Base-by-base conservation (phyloP, 2,113 vertebrate species). In the Paradoxurus hermaphroditus region DNA sequence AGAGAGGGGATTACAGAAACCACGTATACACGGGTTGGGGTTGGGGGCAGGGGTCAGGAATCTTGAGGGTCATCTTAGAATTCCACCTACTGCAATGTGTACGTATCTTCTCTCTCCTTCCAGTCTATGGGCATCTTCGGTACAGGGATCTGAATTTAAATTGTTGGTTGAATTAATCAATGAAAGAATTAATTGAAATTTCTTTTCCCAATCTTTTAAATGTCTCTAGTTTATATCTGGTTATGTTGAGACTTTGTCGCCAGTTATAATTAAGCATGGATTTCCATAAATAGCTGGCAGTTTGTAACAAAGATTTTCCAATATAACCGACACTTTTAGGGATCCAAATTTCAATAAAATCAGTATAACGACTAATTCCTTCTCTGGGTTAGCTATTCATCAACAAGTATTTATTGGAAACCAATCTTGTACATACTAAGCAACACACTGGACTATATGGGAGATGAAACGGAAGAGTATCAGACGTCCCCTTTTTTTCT, bases 241-340 rank as follows among this genome's bases (percentile, higher is more conserved):
- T n/a, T 77, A 91, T 94, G 39, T 29, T 70, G 63, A 95, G 19
- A 68, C 49, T 94, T 63, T 65, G 84, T 34, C 44, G 86, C 31
- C 63, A 70, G 49, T 77, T 77, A 29, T 67, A 90, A 97, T 84
- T 93, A 96, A 85, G 53, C 92, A 91, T 49, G 63, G 31, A 65
- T 93, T 90, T 96, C 62, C 89, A 93, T 44, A 68, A 93, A 77
- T 75, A 93, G 92, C 84, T 56, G 75, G 63, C 16, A 85, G 19
- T 75, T 88, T 96, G 39, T 75, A 91, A 96, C 56, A 93, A 93
- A 75, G 81, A 90, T 65, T 86, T 96, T 53, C 78, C 70, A 46
- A 63, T 78, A 63, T 6, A 59, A n/a, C 72, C 93, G 92, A 44
- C 36, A 88, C 21, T 31, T 62, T 75, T 81, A 83, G 67, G 39